Evolutionary conservation across 1,140 invertebrate species (phyloP), one percentile per base, ranked within the genome.

Genomic region (Bradysia coprophila): DNA sequence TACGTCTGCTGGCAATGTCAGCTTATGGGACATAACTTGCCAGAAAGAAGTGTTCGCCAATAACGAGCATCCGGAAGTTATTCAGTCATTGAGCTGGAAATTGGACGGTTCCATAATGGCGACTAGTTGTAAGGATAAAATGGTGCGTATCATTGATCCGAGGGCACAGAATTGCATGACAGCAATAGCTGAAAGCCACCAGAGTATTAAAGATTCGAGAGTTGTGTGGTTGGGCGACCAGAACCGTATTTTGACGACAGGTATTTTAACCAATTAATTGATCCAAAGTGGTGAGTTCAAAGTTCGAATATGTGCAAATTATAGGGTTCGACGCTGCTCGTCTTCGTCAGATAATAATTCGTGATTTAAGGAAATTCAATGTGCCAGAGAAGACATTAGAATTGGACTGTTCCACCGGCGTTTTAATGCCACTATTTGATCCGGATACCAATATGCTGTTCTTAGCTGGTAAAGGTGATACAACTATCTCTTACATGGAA

Each of bases 381-480:
- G 71, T 77, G 43, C 73, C 83, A 1, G 73, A 91, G 39, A 87
- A 83, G 56, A 78, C 78, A 0, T 53, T 87, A 15, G 77, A 78
- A 49, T 62, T 90, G 48, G 89, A 93, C 58, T 85, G 82, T 48
- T 90, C 86, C n/a, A 90, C 86, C 23, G 88, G 88, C 21, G 80
- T 89, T 43, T 56, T 93, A 38, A 89, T 93, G 69, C 88, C 89
- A 0, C 62, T 92, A 0, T 91, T 76, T 59, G 90, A 94, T 68
- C 61, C 81, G 23, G 90, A 94, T 50, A 94, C 91, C 18, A 83
- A 84, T 47, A 92, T 94, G 89, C 66, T 94, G 19, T 94, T 94
- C 62, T 62, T 94, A 24, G 81, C 83, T 49, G 89, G 88, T n/a
- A 92, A 94, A 66, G 86, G 82, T 8, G 87, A 90, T 53, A 85